A percentile compares a stretch with the other conserved stretches of the same genome.
These are phyloP conservation scores for Drosophila prostipennis DNA, from an alignment of 2,888 invertebrate genomes.

Conservation along the genomic window DNA sequence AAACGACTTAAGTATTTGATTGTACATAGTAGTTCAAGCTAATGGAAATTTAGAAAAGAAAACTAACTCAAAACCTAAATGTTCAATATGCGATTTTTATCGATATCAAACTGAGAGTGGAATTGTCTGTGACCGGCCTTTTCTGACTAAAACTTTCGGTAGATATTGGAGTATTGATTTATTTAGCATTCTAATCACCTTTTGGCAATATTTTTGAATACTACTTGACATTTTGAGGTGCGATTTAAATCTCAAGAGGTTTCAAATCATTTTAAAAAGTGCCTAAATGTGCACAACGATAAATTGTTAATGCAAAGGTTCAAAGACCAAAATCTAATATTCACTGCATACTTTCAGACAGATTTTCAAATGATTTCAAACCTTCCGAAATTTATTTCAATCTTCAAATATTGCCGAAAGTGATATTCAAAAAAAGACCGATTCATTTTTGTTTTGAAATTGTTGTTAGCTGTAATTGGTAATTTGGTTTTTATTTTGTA, in stretches of 20 bases:
- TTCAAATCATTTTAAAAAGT: neutral
- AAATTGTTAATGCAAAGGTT: neutral
- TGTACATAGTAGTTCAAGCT: slow-evolving; percentile 57
- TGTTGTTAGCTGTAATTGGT: slow-evolving; percentile 30
- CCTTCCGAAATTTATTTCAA: no score
- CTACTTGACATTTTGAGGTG: neutral
- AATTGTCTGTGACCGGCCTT: neutral
- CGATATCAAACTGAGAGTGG: neutral
- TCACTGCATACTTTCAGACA: neutral
- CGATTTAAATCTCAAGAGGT: no score
- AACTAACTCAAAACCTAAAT: slow-evolving; percentile 7
- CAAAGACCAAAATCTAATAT: no score
- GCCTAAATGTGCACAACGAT: neutral
- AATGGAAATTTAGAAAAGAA: slow-evolving; percentile 12
- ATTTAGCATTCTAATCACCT: neutral
- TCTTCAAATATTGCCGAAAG: slow-evolving; percentile 4
- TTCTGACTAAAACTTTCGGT: neutral
- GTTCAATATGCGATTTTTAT: slow-evolving; percentile 24
- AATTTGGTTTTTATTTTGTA: slow-evolving; percentile 17
- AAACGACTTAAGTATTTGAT: slow-evolving; percentile 60
- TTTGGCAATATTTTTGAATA: neutral
- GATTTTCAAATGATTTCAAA: slow-evolving; percentile 5
- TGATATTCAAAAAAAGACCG: neutral
- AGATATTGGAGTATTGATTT: neutral
- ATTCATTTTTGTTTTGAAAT: slow-evolving; percentile 17